Evolutionary conservation across 2,113 vertebrate species (phyloP).

Genomic region (Apeltes quadracus): DNA sequence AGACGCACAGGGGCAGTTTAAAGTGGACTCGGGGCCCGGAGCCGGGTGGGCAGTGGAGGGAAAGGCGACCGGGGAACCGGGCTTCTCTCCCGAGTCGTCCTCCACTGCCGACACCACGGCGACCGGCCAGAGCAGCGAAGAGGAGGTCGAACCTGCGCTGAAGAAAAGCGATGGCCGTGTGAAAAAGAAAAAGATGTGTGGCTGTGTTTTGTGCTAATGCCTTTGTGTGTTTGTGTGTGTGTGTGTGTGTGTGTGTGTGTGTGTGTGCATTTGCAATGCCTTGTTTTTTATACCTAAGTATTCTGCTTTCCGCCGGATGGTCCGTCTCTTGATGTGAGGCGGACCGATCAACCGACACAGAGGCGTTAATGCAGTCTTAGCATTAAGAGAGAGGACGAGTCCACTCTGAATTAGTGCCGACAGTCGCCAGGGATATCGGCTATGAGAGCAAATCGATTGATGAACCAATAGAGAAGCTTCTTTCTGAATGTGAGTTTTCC

Average conservation of each 20-base stretch:
- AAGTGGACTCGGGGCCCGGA: conserved; percentile 20
- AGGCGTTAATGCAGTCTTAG: conserved; percentile 5
- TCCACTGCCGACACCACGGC: conserved; percentile 28
- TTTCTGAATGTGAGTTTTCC: conserved; percentile 25
- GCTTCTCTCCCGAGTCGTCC: conserved; percentile 37
- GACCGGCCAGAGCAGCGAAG: conserved; percentile 34
- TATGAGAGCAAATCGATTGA: neutral
- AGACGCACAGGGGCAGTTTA: conserved; percentile 11
- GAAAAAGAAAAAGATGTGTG: conserved; percentile 77
- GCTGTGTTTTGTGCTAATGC: conserved; percentile 72
- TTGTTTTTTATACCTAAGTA: conserved; percentile 32
- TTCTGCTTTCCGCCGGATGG: conserved; percentile 14
- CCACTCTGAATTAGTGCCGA: neutral
- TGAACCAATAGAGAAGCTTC: conserved; percentile 1
- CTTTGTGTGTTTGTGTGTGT: conserved; percentile 3
- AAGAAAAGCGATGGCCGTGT: conserved; percentile 32
- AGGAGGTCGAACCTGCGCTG: conserved; percentile 31
- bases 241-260: neutral
- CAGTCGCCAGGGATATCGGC: neutral
- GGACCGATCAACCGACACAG: conserved; percentile 5
- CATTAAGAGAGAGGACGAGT: neutral
- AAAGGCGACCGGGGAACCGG: conserved; percentile 16
- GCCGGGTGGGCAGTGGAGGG: neutral
- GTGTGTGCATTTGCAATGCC: conserved; percentile 28
- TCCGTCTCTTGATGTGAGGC: conserved; percentile 25